These are phyloP conservation scores for Drosophila paramelanica DNA, from an alignment of 2,888 invertebrate species.

Conservation along the genomic window DNA sequence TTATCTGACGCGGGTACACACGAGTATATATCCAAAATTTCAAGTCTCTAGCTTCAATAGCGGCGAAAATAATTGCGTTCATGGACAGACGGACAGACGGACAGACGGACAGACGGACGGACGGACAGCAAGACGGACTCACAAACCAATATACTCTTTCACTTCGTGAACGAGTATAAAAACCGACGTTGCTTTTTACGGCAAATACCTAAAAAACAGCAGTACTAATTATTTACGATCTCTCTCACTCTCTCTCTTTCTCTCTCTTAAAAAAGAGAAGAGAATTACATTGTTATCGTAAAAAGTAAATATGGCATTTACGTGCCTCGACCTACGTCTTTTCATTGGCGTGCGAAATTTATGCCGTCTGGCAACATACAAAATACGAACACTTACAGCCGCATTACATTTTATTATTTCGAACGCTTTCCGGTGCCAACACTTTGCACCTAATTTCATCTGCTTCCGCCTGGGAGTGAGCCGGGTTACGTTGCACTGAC, in stretches of 20 bases:
- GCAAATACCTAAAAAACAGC: slow-evolving; percentile 39
- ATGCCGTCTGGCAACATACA: slow-evolving; percentile 35
- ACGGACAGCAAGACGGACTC: too few species aligned
- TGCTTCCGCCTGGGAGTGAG: slow-evolving; percentile 35
- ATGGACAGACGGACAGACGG: too few species aligned
- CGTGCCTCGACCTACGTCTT: slow-evolving; percentile 44
- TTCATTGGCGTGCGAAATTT: slow-evolving; percentile 43
- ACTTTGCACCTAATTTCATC: slow-evolving; percentile 69
- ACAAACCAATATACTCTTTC: too few species aligned
- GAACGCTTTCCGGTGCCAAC: slow-evolving; percentile 52
- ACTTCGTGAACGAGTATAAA: too few species aligned
- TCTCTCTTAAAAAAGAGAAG: slow-evolving; percentile 4
- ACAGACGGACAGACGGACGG: too few species aligned
- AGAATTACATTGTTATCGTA: slow-evolving; percentile 62
- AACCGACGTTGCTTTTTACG: slow-evolving; percentile 22
- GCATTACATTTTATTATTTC: slow-evolving; percentile 52
- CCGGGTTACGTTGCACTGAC: background rate
- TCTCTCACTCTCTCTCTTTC: too few species aligned
- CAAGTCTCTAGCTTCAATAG: too few species aligned
- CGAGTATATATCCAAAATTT: too few species aligned
- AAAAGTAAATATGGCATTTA: slow-evolving; percentile 68
- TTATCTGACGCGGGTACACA: too few species aligned
- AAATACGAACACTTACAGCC: slow-evolving; percentile 32
- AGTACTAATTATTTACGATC: slow-evolving; percentile 76
- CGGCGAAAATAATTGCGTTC: too few species aligned